A percentile compares a stretch with the other conserved stretches of the same genome.
These are phyloP conservation scores for Callocephalon fimbriatum DNA, from an alignment of 2,113 vertebrate species.

Conservation along the genomic window DNA sequence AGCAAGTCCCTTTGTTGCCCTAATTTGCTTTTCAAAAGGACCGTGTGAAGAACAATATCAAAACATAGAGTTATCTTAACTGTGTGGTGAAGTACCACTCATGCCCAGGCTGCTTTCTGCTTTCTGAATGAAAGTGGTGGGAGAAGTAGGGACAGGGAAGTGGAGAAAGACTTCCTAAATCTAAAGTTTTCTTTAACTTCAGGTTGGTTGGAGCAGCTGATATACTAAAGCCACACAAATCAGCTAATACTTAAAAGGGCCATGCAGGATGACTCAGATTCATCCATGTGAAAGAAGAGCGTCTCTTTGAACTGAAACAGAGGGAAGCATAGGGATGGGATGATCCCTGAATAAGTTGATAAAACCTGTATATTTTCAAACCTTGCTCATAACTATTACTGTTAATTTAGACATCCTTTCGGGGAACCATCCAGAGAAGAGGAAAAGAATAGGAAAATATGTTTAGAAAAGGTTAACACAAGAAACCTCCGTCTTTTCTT, in stretches of 20 bases:
- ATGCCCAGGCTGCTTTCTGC: background rate
- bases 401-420: background rate
- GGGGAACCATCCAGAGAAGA: background rate
- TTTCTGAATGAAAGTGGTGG: background rate
- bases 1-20: background rate
- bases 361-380: background rate
- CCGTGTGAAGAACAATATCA: background rate
- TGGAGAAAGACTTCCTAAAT: background rate
- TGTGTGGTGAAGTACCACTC: background rate
- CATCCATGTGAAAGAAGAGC: background rate
- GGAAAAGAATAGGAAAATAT: background rate
- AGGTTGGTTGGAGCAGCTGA: background rate
- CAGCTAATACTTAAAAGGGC: background rate
- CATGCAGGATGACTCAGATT: background rate
- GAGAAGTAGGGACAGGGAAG: background rate
- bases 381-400: background rate
- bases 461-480: background rate
- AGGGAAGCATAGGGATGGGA: background rate
- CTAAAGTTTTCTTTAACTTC: background rate
- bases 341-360: background rate
- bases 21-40: background rate
- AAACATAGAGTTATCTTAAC: background rate
- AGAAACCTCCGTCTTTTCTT: background rate
- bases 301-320: background rate
- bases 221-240: background rate